phyloP scores from a whole-genome alignment of 2,888 invertebrate genomes.

The Timandra comae region DNA sequence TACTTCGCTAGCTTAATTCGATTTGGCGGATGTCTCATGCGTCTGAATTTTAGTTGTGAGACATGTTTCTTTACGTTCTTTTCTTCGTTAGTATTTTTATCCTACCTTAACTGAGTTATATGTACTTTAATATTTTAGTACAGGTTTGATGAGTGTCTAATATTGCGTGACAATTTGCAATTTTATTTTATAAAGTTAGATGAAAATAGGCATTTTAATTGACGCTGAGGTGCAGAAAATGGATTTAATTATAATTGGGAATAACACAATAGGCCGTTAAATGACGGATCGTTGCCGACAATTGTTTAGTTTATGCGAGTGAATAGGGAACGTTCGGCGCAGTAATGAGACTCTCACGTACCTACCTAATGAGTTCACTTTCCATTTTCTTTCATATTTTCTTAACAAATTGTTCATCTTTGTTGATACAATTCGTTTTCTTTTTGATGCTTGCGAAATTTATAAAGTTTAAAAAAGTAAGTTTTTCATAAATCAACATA shows the following conservation, averaged over 20 bases:
- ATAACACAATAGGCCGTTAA: slow-evolving; percentile 54
- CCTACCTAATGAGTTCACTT: slow-evolving; percentile 47
- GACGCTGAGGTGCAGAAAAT: slow-evolving; percentile 35
- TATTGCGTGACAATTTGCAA: neutral
- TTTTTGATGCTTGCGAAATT: slow-evolving; percentile 8
- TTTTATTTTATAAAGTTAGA: no score
- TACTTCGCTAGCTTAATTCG: no score
- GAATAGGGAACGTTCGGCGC: slow-evolving; percentile 51
- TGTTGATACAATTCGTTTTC: slow-evolving; percentile 11
- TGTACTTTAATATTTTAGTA: no score
- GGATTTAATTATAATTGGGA: slow-evolving; percentile 54
- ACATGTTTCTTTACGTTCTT: no score
- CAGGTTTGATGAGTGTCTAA: no score
- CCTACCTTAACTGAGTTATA: no score
- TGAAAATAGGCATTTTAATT: slow-evolving; percentile 35
- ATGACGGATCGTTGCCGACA: slow-evolving; percentile 45
- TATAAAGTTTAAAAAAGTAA: neutral
- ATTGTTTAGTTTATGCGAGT: slow-evolving; percentile 53
- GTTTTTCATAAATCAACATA: neutral
- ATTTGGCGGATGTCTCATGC: no score
- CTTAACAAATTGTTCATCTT: slow-evolving; percentile 26
- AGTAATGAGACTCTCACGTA: slow-evolving; percentile 54
- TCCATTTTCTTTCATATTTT: slow-evolving; percentile 21
- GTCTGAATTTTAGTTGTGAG: no score
- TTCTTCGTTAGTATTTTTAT: no score